Base-by-base conservation (phyloP, 2,797 vertebrate species). In the Melanotaenia pygmaea region DNA sequence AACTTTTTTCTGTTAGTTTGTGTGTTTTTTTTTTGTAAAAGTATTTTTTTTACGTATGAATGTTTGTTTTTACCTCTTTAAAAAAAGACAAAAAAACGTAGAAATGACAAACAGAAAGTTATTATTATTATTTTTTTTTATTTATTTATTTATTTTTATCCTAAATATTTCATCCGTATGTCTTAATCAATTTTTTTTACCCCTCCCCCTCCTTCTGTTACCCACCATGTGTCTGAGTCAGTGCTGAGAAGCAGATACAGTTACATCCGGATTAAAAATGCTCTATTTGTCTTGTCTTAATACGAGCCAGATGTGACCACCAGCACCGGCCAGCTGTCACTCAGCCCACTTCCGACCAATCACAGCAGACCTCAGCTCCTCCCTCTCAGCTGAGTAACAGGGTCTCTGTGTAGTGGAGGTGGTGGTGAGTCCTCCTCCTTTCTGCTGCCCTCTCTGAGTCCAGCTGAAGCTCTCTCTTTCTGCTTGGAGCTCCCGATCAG, bases 241-340 rank as follows among this genome's bases (percentile, higher is more conserved):
- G 80, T 73, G 85, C 82, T 90, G 77, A 80, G 77, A 86, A 88
- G 80, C 77, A 83, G 85, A 86, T 88, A 71, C 38, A 86, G 80
- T 89, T 89, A 87, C 88, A 88, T 88, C 87, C 81, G 87, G 86
- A 90, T 90, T 82, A 87, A 88, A 90, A 89, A 81, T 64, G 70
- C 77, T 83, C 63, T 85, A 84, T 89, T 90, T 88, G 75, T 86
- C 70, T 81, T 89, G 63, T 59, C 26, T 67, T 91, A 90, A 92
- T 82, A 35, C 11, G 38, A 92, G 74, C 81, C 91, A 93, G 90
- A 93, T 90, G 90, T 89, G 83, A 45, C 79, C 65, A 74, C 84
- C 75, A 62, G 76, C 76, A 12, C 62, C 53, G 30, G 59, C 35
- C 61, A 0, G 79, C 83, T 83, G 89, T 86, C 91, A 78, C 68